These are phyloP conservation scores for Drosophila navojoa DNA, from an alignment of 1,140 invertebrate species.

Conservation along the genomic window DNA sequence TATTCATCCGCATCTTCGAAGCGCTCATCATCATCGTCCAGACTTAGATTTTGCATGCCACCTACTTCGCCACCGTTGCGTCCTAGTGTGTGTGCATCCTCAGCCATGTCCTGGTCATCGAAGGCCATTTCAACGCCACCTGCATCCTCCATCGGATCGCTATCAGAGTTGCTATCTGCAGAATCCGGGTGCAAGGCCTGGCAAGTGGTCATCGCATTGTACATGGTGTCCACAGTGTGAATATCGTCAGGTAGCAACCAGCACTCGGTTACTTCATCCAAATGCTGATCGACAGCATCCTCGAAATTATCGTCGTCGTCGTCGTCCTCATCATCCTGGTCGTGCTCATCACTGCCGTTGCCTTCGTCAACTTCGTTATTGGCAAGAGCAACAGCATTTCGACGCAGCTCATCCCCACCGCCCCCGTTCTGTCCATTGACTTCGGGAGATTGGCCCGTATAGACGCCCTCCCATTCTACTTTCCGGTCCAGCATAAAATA, in stretches of 20 bases:
- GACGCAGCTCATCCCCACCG: constrained; percentile 27
- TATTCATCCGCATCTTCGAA: constrained; percentile 82
- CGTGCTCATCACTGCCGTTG: constrained; percentile 57
- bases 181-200: constrained; percentile 81
- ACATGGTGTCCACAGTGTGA: constrained; percentile 77
- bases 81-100: constrained; percentile 60
- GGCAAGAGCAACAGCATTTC: constrained; percentile 16
- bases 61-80: constrained; percentile 59
- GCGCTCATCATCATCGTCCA: constrained; percentile 75
- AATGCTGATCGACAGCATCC: constrained; percentile 66
- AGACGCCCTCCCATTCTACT: constrained; percentile 73
- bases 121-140: constrained; percentile 54
- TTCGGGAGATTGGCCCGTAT: constrained; percentile 47
- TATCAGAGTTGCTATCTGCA: constrained; percentile 77
- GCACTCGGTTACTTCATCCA: constrained; percentile 74
- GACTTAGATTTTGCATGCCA: constrained; percentile 71
- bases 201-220: constrained; percentile 76
- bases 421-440: constrained; percentile 59
- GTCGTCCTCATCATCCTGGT: constrained; percentile 59
- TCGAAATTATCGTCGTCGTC: constrained; percentile 70
- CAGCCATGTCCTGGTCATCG: constrained; percentile 66
- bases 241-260: constrained; percentile 75
- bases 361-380: constrained; percentile 61
- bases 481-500: constrained; percentile 81
- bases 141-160: constrained; percentile 70